Percentiles rank a stretch among this genome's conserved stretches.
These are phyloP conservation scores for Anthophora plumipes DNA, from an alignment of 2,888 invertebrate genomes.

Conservation along the genomic window DNA sequence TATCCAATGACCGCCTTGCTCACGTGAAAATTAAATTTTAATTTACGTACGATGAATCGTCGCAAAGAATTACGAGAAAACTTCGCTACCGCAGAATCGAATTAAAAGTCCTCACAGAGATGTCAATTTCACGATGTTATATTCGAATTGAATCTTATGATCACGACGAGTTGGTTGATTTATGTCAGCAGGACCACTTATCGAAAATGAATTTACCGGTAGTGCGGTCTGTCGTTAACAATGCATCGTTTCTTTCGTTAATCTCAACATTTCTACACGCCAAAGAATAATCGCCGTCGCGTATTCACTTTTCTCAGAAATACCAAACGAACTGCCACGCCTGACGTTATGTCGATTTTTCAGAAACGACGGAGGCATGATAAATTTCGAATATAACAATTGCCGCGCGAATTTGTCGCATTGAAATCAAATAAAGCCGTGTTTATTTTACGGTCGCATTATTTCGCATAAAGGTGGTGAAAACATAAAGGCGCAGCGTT, in stretches of 20 bases:
- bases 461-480: neutral
- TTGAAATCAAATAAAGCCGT: neutral
- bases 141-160: too few relatives aligned
- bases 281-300: neutral
- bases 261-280: too few relatives aligned
- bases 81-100: neutral
- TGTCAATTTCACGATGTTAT: neutral
- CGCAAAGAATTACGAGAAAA: conserved; percentile 1
- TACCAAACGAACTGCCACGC: too few relatives aligned
- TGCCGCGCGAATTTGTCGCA: neutral
- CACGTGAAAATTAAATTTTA: conserved; percentile 8
- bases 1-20: neutral
- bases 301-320: too few relatives aligned
- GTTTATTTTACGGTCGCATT: neutral
- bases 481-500: neutral
- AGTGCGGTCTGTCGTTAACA: neutral
- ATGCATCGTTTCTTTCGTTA: neutral
- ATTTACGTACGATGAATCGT: conserved; percentile 9
- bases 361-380: too few relatives aligned
- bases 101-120: neutral
- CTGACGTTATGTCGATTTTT: too few relatives aligned
- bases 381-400: neutral
- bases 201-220: too few relatives aligned
- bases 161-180: neutral
- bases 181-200: neutral